Base-by-base conservation (phyloP, 2,797 vertebrate genomes). In the Acanthurus leucopareius region DNA sequence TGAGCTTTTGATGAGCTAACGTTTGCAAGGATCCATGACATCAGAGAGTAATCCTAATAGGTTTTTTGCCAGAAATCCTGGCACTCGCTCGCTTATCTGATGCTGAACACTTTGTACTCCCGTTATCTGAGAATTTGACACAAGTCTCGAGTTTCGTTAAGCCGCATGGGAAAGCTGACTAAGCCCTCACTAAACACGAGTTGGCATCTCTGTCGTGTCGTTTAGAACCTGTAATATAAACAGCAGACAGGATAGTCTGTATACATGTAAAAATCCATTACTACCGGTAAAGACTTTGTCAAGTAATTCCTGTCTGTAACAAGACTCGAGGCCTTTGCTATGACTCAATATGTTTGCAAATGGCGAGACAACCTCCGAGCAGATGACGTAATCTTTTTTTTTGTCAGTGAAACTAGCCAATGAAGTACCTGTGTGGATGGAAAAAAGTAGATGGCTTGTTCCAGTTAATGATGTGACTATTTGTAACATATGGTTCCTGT, bases 71-170 rank as follows among this genome's bases (percentile, higher is more conserved):
- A 77, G 77, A 77, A 87, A 87, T 85, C 86, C 79, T 80, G 66
- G 51, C 81, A 69, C 80, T n/a, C 14, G 53, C 73, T 69, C 32
- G 5, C 78, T 92, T 92, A 91, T 94, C 91, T 93, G 89, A 93
- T 89, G 76, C 81, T 25, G 62, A 86, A 88, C 83, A 80, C 91
- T 93, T 94, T 91, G 90, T 89, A 86, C 88, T 89, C 54, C 42
- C 70, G 77, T 86, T 94, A 90, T 93, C 89, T 83, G 82, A 88
- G 85, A 85, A 82, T 90, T 88, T 90, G 92, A 89, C 92, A 80
- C 78, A 86, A 80, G 81, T 88, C 84, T 91, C 45, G n/a, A 72
- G 81, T 92, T 93, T 92, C 80, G 74, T 89, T 86, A 93, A 90
- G 88, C 91, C 17, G 25, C 80, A 44, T 59, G 77, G 82, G 62